phyloP scores from a whole-genome alignment of 2,113 vertebrate genomes.

The Gymnogyps californianus region DNA sequence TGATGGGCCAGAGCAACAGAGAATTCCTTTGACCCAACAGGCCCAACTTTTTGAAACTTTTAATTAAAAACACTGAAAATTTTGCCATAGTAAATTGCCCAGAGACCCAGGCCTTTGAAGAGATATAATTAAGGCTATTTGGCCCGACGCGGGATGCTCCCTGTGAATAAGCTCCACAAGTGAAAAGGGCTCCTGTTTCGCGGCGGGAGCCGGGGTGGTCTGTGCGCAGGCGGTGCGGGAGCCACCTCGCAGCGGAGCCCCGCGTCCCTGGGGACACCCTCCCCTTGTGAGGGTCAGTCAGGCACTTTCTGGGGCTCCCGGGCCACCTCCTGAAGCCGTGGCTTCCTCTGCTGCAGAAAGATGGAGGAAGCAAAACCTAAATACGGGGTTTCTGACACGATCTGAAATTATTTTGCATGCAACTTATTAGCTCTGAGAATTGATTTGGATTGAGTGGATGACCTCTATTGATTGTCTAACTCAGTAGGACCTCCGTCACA shows the following conservation, averaged over 20 bases:
- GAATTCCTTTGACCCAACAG: slow-evolving; percentile 9
- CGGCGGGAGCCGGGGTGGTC: accelerated
- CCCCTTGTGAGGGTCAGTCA: accelerated
- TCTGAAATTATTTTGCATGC: not conserved
- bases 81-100: slow-evolving; percentile 4
- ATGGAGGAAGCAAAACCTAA: not conserved
- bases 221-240: not conserved
- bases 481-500: not conserved
- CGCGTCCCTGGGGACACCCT: accelerated
- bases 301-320: not conserved
- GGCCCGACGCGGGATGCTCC: not conserved
- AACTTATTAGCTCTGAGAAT: not conserved
- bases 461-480: too few relatives aligned
- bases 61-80: slow-evolving; percentile 43
- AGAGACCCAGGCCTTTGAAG: slow-evolving; percentile 44
- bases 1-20: not conserved
- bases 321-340: not conserved
- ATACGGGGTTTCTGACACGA: accelerated
- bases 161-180: not conserved
- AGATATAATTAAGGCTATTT: not conserved
- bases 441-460: not conserved
- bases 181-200: not conserved
- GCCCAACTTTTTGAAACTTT: slow-evolving; percentile 11
- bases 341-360: not conserved
- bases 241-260: not conserved